A percentile compares a stretch with the other conserved stretches of the same genome.
phyloP scores from a whole-genome alignment of 2,888 invertebrate species.

The Amphipyra berbera region DNA sequence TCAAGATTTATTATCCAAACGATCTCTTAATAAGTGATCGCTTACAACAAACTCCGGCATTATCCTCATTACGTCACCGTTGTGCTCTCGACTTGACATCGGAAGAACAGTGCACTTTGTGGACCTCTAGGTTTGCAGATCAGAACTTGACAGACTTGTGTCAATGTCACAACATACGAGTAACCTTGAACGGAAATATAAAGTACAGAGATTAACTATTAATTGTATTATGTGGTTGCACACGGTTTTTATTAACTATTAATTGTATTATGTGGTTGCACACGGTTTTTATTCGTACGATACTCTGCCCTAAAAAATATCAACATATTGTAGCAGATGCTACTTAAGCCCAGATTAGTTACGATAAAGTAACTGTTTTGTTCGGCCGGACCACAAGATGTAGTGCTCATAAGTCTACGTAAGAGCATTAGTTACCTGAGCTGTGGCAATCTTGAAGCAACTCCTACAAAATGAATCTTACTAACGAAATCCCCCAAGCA shows the following conservation, averaged over 20 bases:
- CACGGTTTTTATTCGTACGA: no score
- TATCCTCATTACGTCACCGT: conserved; percentile 9
- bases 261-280: no score
- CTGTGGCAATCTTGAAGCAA: conserved; percentile 32
- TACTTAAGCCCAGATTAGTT: no score
- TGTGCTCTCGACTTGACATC: neutral
- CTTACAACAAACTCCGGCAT: neutral
- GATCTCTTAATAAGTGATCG: neutral
- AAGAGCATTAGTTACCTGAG: conserved; percentile 16
- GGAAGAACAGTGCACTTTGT: neutral
- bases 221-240: no score
- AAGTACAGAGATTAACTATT: no score
- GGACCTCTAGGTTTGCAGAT: neutral
- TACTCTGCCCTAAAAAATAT: no score
- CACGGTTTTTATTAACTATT: no score
- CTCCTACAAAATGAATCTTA: conserved; percentile 50
- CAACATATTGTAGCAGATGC: no score
- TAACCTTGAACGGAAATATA: no score
- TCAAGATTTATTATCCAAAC: no score
- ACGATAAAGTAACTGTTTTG: no score
- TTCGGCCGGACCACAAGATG: neutral
- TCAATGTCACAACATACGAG: no score
- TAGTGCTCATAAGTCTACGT: conserved; percentile 1
- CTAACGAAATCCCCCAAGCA: conserved; percentile 54
- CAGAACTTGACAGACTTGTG: neutral